A percentile compares a stretch with the other conserved stretches of the same genome.
Conservation (phyloP, 1,140 invertebrate genomes). For the Latrodectus geometricus region DNA sequence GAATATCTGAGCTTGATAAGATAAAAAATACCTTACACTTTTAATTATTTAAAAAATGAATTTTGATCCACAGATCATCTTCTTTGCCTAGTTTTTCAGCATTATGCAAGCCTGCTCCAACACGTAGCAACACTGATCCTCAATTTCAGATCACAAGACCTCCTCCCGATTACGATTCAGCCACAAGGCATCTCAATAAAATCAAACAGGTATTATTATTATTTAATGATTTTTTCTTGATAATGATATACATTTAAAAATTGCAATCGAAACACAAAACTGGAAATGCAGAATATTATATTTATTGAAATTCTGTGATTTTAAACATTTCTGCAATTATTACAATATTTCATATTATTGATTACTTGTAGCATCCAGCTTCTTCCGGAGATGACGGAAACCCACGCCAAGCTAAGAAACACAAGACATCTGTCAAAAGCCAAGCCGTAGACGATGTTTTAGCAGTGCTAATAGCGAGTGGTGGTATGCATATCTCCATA, state of each 20-base stretch:
- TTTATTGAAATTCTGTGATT: background rate
- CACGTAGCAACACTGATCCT: slow-evolving; percentile 65
- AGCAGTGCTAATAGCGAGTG: slow-evolving; percentile 94
- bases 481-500: slow-evolving; percentile 70
- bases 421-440: slow-evolving; percentile 75
- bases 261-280: background rate
- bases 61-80: slow-evolving; percentile 63
- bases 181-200: slow-evolving; percentile 75
- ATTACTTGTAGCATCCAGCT: slow-evolving; percentile 10
- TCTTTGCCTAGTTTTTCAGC: slow-evolving; percentile 73
- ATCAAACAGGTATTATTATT: slow-evolving; percentile 64
- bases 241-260: too few relatives aligned
- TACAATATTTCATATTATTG: too few relatives aligned
- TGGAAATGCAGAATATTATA: background rate
- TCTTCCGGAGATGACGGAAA: slow-evolving; percentile 30
- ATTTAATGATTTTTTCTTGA: background rate
- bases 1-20: too few relatives aligned
- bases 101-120: slow-evolving; percentile 64
- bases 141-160: slow-evolving; percentile 70
- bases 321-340: background rate
- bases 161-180: slow-evolving; percentile 79
- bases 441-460: slow-evolving; percentile 94
- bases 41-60: too few relatives aligned
- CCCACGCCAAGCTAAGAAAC: slow-evolving; percentile 47
- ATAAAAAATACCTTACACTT: too few relatives aligned